A percentile compares a stretch with the other conserved stretches of the same genome.
These are phyloP conservation scores for Graptemys geographica DNA, from an alignment of 2,797 vertebrate species.

Conservation along the genomic window DNA sequence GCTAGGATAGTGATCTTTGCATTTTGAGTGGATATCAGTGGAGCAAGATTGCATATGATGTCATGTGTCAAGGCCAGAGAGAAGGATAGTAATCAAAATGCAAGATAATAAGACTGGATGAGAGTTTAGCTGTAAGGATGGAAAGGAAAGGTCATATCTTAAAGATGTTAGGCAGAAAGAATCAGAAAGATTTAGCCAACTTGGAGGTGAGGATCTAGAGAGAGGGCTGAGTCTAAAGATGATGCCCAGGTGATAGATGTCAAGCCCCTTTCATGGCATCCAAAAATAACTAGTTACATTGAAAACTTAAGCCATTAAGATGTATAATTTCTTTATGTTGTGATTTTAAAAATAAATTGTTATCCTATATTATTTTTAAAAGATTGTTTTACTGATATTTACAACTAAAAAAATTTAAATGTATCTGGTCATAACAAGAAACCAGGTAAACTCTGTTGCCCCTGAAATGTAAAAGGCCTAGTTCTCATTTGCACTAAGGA, in stretches of 20 bases:
- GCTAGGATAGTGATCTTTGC: neutral
- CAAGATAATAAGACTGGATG: neutral
- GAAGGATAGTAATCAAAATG: neutral
- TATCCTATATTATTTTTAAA: neutral
- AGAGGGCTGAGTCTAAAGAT: neutral
- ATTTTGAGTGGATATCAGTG: neutral
- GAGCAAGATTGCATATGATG: accelerated
- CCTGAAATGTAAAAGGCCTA: neutral
- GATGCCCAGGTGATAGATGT: neutral
- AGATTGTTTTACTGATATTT: neutral
- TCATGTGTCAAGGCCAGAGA: neutral
- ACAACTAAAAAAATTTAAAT: neutral
- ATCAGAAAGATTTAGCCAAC: neutral
- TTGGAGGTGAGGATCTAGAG: neutral
- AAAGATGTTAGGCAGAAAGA: neutral
- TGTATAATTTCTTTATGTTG: neutral
- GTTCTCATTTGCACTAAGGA: neutral
- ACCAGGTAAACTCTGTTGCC: neutral
- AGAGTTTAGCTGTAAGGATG: neutral
- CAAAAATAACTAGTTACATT: neutral
- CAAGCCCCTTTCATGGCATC: neutral
- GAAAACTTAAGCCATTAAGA: neutral
- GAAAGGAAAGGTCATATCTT: neutral
- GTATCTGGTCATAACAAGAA: neutral
- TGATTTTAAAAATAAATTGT: neutral